Evolutionary conservation across 2,888 invertebrate genomes (phyloP).

Genomic region (Spisula solida): DNA sequence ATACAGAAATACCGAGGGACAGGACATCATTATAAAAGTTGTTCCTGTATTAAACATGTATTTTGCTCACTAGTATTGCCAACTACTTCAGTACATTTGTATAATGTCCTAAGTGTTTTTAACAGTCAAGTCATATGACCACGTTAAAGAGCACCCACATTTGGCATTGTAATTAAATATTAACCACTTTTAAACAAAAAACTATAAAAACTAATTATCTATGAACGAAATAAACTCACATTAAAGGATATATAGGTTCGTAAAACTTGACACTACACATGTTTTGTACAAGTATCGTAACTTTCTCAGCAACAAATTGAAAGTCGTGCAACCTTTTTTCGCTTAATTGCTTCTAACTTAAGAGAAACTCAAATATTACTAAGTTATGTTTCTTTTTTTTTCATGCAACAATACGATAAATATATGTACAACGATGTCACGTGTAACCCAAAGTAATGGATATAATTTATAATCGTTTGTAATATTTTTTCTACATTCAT

Average conservation of each 20-base stretch:
- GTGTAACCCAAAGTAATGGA: too few relatives aligned
- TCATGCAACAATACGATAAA: neutral
- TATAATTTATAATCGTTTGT: too few relatives aligned
- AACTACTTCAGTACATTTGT: too few relatives aligned
- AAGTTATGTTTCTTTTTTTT: neutral
- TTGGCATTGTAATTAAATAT: slow-evolving; percentile 10
- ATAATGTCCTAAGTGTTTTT: neutral
- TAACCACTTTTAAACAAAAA: slow-evolving; percentile 5
- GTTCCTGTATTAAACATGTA: too few relatives aligned
- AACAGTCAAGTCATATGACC: neutral
- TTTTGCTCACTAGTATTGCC: too few relatives aligned
- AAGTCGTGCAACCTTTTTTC: neutral
- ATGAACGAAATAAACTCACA: neutral
- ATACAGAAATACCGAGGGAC: too few relatives aligned
- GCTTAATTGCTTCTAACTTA: neutral
- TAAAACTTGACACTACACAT: neutral
- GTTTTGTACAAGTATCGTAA: neutral
- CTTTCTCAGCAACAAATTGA: neutral
- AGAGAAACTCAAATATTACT: neutral
- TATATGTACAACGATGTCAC: too few relatives aligned
- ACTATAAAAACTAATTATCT: neutral
- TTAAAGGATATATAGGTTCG: neutral
- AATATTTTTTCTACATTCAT: too few relatives aligned
- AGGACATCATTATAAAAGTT: too few relatives aligned
- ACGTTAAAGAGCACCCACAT: neutral